Evolutionary conservation across 2,797 vertebrate genomes (phyloP), one percentile per base, ranked within the genome.

Genomic region (Pseudopleuronectes americanus): DNA sequence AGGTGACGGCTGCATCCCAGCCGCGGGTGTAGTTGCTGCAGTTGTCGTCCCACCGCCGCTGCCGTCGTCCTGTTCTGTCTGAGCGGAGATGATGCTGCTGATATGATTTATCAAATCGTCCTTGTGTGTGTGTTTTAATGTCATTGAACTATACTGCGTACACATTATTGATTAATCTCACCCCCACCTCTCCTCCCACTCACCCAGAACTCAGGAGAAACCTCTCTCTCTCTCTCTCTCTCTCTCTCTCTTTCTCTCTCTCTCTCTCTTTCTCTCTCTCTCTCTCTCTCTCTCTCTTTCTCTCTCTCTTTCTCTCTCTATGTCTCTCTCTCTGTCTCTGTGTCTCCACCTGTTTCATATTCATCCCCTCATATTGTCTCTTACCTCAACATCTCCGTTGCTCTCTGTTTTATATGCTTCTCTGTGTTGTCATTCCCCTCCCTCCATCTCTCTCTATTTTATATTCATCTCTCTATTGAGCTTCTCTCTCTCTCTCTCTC

Each of bases 51-150:
- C 21, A 31, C 43, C 31, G 3, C 47, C 2, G 1, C 33, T 17
- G 16, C 49, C 1, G 21, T 23, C 24, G 68, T 52, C 60, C 68
- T 9, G 70, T 12, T 61, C 67, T 10, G 38, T 48, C 68, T 57
- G 58, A 56, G 51, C 80, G 56, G 33, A 76, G 74, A 80, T 59
- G 60, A 57, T 56, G 67, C 71, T 43, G 55, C 68, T 33, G 60
- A 81, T 80, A 68, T 77, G 84, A 84, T 87, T 84, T 71, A 87
- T 88, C 77, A 57, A 31, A 0, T 61, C 77, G 88, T 84, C 86
- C 87, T 90, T 89, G 89, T 75, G 77, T 70, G 66, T 79, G 84
- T 77, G 81, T 87, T 83, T 88, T 89, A 87, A 90, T 88, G 89
- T 86, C 86, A 87, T 81, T 89, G 84, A 83, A 91, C 83, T 78